Percentiles rank a stretch among this genome's conserved stretches.
phyloP scores from a whole-genome alignment of 2,888 invertebrate genomes.

The Cylloceria caligata region DNA sequence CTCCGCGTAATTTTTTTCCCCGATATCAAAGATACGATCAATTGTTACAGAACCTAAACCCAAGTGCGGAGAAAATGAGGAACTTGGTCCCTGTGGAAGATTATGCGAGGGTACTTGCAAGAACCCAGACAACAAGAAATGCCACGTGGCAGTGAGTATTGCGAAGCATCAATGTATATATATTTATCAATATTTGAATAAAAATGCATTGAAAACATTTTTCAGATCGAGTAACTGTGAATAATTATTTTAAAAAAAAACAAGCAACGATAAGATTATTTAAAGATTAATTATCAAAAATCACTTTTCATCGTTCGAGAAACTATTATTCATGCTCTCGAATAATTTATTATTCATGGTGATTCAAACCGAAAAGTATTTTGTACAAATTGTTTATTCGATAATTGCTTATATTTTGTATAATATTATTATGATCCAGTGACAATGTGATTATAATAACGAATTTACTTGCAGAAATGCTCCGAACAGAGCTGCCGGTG shows the following conservation, averaged over 20 bases:
- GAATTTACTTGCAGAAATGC: slow-evolving; percentile 6
- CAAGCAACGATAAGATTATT: background rate
- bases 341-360: too few species aligned
- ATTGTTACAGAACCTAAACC: slow-evolving; percentile 16
- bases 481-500: slow-evolving; percentile 41
- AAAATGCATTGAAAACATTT: background rate
- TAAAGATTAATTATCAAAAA: background rate
- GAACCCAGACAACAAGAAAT: slow-evolving; percentile 27
- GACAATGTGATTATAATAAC: background rate
- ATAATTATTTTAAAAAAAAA: background rate
- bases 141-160: slow-evolving; percentile 31
- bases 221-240: background rate
- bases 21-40: background rate
- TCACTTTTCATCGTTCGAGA: background rate
- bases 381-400: background rate
- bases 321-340: background rate
- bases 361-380: too few species aligned
- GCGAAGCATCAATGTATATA: background rate
- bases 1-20: background rate
- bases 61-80: slow-evolving; percentile 40
- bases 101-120: slow-evolving; percentile 54
- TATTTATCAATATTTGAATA: background rate
- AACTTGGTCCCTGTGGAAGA: slow-evolving; percentile 48
- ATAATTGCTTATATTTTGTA: background rate
- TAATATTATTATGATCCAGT: background rate